Conservation (phyloP, 2,113 vertebrate species). For the Colius striatus region DNA sequence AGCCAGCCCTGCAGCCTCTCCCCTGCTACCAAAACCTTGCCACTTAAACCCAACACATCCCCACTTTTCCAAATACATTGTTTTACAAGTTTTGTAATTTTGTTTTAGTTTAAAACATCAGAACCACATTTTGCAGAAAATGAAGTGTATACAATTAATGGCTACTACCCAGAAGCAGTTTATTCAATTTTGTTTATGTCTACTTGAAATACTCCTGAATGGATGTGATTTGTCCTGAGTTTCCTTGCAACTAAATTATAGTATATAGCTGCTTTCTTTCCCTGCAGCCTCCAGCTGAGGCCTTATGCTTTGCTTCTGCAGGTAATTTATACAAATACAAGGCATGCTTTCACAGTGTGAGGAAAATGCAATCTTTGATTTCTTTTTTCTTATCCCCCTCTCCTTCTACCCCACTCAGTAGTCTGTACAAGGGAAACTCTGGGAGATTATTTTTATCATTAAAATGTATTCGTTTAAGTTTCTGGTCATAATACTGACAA, state of each 20-base stretch:
- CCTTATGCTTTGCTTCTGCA: not conserved
- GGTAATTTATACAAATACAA: not conserved
- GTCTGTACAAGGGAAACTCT: not conserved
- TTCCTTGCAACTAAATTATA: not conserved
- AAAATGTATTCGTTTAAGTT: not conserved
- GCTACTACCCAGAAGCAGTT: not conserved
- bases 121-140: not conserved
- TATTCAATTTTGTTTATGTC: not conserved
- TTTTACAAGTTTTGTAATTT: not conserved
- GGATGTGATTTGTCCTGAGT: not conserved
- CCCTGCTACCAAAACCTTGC: not conserved
- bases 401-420: rapidly evolving
- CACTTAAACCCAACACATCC: rapidly evolving
- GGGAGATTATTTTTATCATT: not conserved
- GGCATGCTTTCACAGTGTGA: not conserved
- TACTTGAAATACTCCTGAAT: not conserved
- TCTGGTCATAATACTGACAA: not conserved
- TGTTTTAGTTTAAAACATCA: not conserved
- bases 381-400: not conserved
- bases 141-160: not conserved
- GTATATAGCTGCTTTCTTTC: not conserved
- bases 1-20: not conserved
- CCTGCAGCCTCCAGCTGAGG: not conserved
- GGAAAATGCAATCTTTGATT: not conserved
- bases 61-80: not conserved